These are phyloP conservation scores for Metopia argyrocephala DNA, from an alignment of 2,888 invertebrate genomes.

Conservation along the genomic window DNA sequence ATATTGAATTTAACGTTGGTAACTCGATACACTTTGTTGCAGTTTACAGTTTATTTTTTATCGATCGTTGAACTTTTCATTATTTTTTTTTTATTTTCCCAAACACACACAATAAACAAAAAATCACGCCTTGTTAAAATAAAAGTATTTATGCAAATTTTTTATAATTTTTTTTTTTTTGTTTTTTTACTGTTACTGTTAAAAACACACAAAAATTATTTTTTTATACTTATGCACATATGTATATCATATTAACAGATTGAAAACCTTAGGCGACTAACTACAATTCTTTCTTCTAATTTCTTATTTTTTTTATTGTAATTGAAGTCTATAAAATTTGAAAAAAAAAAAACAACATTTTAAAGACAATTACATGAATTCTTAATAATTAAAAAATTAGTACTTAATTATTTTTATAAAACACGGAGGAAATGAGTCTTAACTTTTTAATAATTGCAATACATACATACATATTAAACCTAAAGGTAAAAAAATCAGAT, in stretches of 20 bases:
- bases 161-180: not conserved
- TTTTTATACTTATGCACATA: too few species aligned
- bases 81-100: not conserved
- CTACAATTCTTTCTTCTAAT: too few species aligned
- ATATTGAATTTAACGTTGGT: slow-evolving; percentile 6
- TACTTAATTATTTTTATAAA: too few species aligned
- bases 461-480: not conserved
- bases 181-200: not conserved
- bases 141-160: slow-evolving; percentile 34
- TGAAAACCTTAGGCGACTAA: not conserved
- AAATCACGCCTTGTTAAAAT: slow-evolving; percentile 33
- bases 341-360: too few species aligned
- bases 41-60: slow-evolving; percentile 39
- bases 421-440: too few species aligned
- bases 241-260: too few species aligned
- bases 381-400: too few species aligned
- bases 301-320: not conserved
- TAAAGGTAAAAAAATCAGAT: too few species aligned
- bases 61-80: slow-evolving; percentile 48
- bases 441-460: not conserved
- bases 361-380: too few species aligned
- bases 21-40: slow-evolving; percentile 33
- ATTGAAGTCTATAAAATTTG: not conserved
- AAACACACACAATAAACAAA: not conserved
- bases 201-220: slow-evolving; percentile 1